phyloP scores from a whole-genome alignment of 2,797 vertebrate genomes.

The Rhinophrynus dorsalis region DNA sequence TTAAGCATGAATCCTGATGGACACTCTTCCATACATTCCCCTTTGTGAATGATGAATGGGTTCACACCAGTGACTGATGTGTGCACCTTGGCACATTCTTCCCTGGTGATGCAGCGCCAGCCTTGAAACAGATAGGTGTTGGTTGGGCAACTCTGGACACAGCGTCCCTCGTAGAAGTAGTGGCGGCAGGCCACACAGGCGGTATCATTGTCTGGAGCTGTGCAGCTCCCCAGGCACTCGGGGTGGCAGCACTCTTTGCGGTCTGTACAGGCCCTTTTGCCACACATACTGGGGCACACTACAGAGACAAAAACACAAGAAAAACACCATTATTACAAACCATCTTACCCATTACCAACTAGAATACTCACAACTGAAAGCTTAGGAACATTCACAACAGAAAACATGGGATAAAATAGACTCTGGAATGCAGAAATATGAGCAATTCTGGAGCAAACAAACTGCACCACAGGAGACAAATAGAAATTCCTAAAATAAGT shows the following conservation, averaged over 20 bases:
- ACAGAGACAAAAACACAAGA: slow-evolving; percentile 51
- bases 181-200: slow-evolving; percentile 91
- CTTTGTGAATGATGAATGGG: slow-evolving; percentile 88
- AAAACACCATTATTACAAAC: neutral
- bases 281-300: slow-evolving; percentile 88
- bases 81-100: slow-evolving; percentile 83
- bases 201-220: slow-evolving; percentile 75
- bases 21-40: slow-evolving; percentile 91
- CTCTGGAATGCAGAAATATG: too few species aligned
- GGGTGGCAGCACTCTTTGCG: slow-evolving; percentile 88
- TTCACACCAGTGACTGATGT: slow-evolving; percentile 68
- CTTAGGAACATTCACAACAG: too few species aligned
- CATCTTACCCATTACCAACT: too few species aligned
- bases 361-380: too few species aligned
- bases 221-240: slow-evolving; percentile 92
- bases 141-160: slow-evolving; percentile 83
- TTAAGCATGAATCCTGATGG: slow-evolving; percentile 92
- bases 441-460: too few species aligned
- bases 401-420: too few species aligned
- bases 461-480: too few species aligned
- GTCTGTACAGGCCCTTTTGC: slow-evolving; percentile 82
- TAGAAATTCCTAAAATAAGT: too few species aligned
- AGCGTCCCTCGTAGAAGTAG: slow-evolving; percentile 84
- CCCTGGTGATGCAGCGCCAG: slow-evolving; percentile 94
- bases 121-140: slow-evolving; percentile 93